These are phyloP conservation scores for Galago senegalensis DNA, from an alignment of 2,797 vertebrate species.

Conservation along the genomic window DNA sequence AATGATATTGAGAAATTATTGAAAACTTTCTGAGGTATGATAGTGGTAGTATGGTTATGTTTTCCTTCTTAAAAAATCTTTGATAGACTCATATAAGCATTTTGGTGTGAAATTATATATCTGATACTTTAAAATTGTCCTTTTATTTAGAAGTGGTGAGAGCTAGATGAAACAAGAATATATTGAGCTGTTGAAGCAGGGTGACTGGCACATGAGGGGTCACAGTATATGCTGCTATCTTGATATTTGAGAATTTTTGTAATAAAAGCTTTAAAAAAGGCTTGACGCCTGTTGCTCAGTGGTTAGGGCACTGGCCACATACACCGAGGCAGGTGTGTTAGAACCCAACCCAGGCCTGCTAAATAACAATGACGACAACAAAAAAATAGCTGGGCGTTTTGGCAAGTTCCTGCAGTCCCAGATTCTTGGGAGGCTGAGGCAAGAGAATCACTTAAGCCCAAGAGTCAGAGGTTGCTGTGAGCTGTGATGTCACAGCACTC, in stretches of 20 bases:
- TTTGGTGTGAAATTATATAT: background rate
- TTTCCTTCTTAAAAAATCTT: background rate
- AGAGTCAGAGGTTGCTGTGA: too few relatives aligned
- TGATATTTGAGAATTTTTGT: background rate
- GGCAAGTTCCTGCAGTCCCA: too few relatives aligned
- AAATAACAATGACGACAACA: too few relatives aligned
- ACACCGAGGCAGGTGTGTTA: too few relatives aligned
- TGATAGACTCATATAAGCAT: background rate
- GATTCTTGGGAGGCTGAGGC: too few relatives aligned
- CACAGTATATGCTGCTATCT: background rate
- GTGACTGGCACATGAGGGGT: background rate
- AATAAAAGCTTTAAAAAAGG: background rate
- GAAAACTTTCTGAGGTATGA: background rate
- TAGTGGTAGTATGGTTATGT: background rate
- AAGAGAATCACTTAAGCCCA: too few relatives aligned
- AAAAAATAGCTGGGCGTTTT: too few relatives aligned
- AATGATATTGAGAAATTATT: slow-evolving; percentile 19
- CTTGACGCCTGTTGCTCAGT: background rate
- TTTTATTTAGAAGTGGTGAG: background rate
- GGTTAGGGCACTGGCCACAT: too few relatives aligned
- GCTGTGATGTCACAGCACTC: too few relatives aligned
- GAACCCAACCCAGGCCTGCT: too few relatives aligned
- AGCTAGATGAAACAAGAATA: background rate
- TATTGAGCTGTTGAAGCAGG: background rate
- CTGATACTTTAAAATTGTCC: background rate